Evolutionary conservation across 2,113 vertebrate species (phyloP).

Genomic region (Scomber scombrus): DNA sequence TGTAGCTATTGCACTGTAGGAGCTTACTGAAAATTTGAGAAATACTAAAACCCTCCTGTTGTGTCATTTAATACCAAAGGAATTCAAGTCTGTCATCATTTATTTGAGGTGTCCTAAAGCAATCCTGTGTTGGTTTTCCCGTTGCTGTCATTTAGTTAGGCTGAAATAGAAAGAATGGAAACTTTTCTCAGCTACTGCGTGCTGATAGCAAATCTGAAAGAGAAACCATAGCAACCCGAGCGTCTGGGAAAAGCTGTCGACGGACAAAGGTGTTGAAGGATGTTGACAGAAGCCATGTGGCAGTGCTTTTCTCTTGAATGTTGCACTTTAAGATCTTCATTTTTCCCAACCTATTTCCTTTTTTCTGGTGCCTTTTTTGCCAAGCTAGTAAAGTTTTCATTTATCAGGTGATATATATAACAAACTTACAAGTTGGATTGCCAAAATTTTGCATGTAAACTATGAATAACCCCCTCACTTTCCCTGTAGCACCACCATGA

Average conservation of each 20-base stretch:
- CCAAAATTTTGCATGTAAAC: too few relatives aligned
- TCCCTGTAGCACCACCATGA: too few relatives aligned
- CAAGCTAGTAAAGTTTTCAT: too few relatives aligned
- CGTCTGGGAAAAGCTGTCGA: conserved; percentile 5
- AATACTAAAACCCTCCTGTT: not conserved
- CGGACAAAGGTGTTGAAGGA: not conserved
- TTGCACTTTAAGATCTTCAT: too few relatives aligned
- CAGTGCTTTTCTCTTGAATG: not conserved
- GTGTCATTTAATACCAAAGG: not conserved
- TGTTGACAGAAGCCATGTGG: not conserved
- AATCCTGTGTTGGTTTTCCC: not conserved
- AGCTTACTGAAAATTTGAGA: not conserved
- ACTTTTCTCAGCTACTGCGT: not conserved
- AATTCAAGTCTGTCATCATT: conserved; percentile 12
- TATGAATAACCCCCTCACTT: too few relatives aligned
- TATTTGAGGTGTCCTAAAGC: not conserved
- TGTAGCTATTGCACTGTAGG: not conserved
- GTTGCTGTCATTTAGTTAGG: not conserved
- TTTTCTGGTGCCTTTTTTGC: too few relatives aligned
- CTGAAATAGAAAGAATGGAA: not conserved
- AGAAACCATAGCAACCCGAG: conserved; percentile 13
- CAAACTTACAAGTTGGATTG: too few relatives aligned
- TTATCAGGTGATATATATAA: too few relatives aligned
- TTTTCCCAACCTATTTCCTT: too few relatives aligned
- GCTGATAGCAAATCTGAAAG: not conserved